Evolutionary conservation across 2,113 vertebrate species (phyloP).

Genomic region (Vidua chalybeata): DNA sequence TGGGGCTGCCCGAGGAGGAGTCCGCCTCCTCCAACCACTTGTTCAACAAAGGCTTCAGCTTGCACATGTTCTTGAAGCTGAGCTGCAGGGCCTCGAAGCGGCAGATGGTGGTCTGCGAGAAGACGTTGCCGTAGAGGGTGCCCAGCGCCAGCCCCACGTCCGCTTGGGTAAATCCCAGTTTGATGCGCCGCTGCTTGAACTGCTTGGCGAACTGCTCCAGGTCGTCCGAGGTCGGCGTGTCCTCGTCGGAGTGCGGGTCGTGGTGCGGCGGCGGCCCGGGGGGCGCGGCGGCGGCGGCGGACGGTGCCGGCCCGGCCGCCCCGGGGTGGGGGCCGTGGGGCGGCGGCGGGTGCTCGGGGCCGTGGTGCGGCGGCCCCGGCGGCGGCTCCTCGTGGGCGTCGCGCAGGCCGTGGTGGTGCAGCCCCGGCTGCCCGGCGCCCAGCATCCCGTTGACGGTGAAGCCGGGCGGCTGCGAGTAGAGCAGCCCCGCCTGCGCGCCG

Average conservation of each 20-base stretch:
- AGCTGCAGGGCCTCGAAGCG: conserved; percentile 99
- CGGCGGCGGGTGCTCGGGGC: too few species aligned
- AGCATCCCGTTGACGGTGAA: too few species aligned
- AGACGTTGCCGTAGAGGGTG: conserved; percentile 98
- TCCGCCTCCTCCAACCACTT: conserved; percentile 99
- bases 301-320: conserved; percentile 83
- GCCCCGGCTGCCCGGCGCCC: too few species aligned
- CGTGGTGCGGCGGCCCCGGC: too few species aligned
- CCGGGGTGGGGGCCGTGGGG: background rate
- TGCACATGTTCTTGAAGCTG: conserved; percentile 99
- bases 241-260: conserved; percentile 95
- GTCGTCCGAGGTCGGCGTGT: conserved; percentile 97
- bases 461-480: too few species aligned
- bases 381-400: too few species aligned
- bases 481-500: too few species aligned
- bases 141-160: conserved; percentile 97
- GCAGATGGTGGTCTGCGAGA: conserved; percentile 99
- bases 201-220: conserved; percentile 99
- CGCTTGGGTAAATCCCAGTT: conserved; percentile 96
- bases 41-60: conserved; percentile 99
- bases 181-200: conserved; percentile 97
- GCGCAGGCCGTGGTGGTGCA: too few species aligned
- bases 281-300: conserved; percentile 75
- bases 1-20: conserved; percentile 96
- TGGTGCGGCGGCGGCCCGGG: conserved; percentile 79